These are phyloP conservation scores for Macrosteles quadrilineatus DNA, from an alignment of 1,140 invertebrate genomes.

Conservation along the genomic window DNA sequence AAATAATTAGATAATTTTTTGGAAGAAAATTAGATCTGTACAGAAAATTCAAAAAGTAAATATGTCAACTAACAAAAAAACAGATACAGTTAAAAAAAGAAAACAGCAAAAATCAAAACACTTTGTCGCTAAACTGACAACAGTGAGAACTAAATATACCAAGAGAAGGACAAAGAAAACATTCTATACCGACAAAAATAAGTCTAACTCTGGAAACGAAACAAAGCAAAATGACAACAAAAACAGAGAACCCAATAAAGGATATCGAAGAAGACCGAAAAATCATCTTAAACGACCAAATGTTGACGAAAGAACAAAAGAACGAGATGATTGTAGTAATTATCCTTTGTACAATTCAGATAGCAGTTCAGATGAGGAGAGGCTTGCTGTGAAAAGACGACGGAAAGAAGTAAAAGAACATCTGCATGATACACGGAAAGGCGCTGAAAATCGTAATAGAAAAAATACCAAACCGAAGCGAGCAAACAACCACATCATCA, in stretches of 20 bases:
- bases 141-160: too few relatives aligned
- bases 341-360: neutral
- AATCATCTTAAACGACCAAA: neutral
- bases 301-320: neutral
- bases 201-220: too few relatives aligned
- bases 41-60: too few relatives aligned
- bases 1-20: too few relatives aligned
- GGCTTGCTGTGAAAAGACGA: neutral
- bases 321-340: neutral
- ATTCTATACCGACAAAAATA: too few relatives aligned
- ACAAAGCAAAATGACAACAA: too few relatives aligned
- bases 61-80: too few relatives aligned
- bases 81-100: too few relatives aligned
- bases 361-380: slow-evolving; percentile 1
- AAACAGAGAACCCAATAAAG: neutral
- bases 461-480: neutral
- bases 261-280: neutral
- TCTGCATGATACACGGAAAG: neutral
- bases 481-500: neutral
- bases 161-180: too few relatives aligned
- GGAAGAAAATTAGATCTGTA: too few relatives aligned
- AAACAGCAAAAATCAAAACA: too few relatives aligned
- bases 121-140: too few relatives aligned
- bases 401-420: neutral
- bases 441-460: neutral